These are phyloP conservation scores for Hippocampus zosterae DNA, from an alignment of 2,113 vertebrate genomes.

Conservation along the genomic window DNA sequence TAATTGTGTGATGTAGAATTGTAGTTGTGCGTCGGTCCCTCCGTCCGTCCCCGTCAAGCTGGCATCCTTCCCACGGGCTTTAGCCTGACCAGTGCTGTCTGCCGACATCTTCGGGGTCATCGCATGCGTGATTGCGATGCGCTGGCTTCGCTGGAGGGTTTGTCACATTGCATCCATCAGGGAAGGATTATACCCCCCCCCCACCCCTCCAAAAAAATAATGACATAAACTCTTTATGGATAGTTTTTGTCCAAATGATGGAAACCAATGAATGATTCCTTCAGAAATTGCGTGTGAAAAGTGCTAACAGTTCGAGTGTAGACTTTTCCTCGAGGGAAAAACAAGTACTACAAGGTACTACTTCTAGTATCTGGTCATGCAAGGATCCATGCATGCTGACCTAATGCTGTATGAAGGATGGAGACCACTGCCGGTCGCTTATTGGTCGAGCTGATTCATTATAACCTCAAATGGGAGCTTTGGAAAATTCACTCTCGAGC, in stretches of 20 bases:
- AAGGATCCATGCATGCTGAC: too few relatives aligned
- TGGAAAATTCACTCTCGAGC: too few relatives aligned
- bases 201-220: slow-evolving; percentile 2
- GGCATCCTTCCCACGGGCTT: slow-evolving; percentile 66
- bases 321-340: too few relatives aligned
- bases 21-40: slow-evolving; percentile 44
- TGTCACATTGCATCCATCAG: slow-evolving; percentile 61
- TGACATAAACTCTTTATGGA: not conserved
- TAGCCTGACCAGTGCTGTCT: slow-evolving; percentile 33
- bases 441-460: too few relatives aligned
- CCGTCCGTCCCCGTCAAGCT: slow-evolving; percentile 56
- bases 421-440: too few relatives aligned
- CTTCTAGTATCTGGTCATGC: too few relatives aligned
- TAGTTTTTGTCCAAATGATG: not conserved
- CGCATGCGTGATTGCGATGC: slow-evolving; percentile 57
- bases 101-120: slow-evolving; percentile 55
- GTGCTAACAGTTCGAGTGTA: too few relatives aligned
- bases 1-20: not conserved
- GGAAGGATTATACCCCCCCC: slow-evolving; percentile 31
- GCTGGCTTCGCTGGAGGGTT: slow-evolving; percentile 57
- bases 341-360: too few relatives aligned
- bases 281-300: too few relatives aligned
- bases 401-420: too few relatives aligned
- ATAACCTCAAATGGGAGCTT: too few relatives aligned
- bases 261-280: too few relatives aligned